A percentile compares a stretch with the other conserved stretches of the same genome.
Evolutionary conservation across 2,888 invertebrate genomes (phyloP).

Genomic region (Epinotia bilunana): DNA sequence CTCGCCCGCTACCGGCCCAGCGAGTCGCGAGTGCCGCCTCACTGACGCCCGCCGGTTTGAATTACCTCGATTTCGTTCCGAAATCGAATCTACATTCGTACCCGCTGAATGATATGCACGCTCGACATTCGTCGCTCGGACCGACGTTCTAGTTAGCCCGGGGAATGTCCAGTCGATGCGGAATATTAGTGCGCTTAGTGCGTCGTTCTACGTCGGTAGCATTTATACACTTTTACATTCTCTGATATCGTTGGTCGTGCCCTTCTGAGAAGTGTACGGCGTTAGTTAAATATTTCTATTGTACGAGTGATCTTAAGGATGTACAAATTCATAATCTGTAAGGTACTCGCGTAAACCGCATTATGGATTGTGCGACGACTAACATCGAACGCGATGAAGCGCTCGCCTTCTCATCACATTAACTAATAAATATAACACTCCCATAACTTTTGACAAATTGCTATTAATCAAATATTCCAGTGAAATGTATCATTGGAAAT

Average conservation of each 20-base stretch:
- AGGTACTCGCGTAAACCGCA: conserved; percentile 49
- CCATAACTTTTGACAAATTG: conserved; percentile 21
- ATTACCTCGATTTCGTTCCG: conserved; percentile 67
- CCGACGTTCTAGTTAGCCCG: conserved; percentile 37
- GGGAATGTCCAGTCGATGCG: conserved; percentile 34
- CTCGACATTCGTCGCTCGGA: conserved; percentile 38
- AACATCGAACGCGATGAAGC: conserved; percentile 36
- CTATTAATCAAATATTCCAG: conserved; percentile 30
- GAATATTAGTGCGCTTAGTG: conserved; percentile 36
- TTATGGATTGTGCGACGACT: conserved; percentile 49
- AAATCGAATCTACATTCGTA: conserved; percentile 68
- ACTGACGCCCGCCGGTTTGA: conserved; percentile 55
- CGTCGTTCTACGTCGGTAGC: conserved; percentile 53
- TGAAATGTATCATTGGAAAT: conserved; percentile 35
- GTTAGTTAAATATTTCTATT: conserved; percentile 57
- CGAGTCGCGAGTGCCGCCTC: conserved; percentile 65
- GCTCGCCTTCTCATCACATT: conserved; percentile 24
- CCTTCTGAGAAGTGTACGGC: conserved; percentile 74
- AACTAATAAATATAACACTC: conserved; percentile 30
- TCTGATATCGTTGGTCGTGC: conserved; percentile 48
- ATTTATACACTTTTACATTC: conserved; percentile 59
- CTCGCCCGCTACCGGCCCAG: conserved; percentile 87
- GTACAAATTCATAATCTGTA: conserved; percentile 58
- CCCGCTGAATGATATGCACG: conserved; percentile 47
- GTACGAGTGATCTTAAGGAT: conserved; percentile 56